Base-by-base conservation (phyloP, 2,797 vertebrate genomes). In the Macropodus opercularis region DNA sequence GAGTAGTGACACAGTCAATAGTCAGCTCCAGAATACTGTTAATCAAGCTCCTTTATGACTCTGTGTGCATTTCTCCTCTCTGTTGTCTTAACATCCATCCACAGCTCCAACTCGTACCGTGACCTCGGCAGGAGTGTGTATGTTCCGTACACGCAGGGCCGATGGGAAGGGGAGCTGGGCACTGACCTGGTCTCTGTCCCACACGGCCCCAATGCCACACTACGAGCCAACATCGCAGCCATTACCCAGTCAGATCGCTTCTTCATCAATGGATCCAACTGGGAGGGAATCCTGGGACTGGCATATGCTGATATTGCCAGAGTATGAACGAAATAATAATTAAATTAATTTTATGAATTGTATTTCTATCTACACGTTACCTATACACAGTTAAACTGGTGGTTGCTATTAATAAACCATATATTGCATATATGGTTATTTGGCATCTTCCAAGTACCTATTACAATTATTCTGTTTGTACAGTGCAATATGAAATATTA, bases 211-310 rank as follows among this genome's bases (percentile, higher is more conserved):
- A 98, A 97, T 0, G 94, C 96, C 77, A 95, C 96, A 0, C 93
- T 99, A 62, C 92, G 95, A 0, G 96, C 96, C 85, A 99, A 99
- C 90, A 97, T 99, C 0, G 98, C 98, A 0, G 95, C 98, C 31
- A 99, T 99, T 90, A 99, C 95, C 0, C 95, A 96, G 84, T 98
- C 97, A 0, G 96, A 99, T 85, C 98, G 97, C 70, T 99, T 99
- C 89, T 99, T 99, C 91, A 99, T 99, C 93, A 99, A 99, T 0
- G 98, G 97, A 56, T 99, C 97, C 80, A 99, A 99, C 92, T 99
- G 97, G 98, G 98, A 99, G 69, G 98, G 98, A 55, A 99, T 99
- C 83, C 92, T 99, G 66, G 97, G 97, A 2, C 88, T 99, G 79
- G 98, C 98, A 0, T 99, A 99, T 0, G 96, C 96, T 0, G 96